Base-by-base conservation (phyloP, 30 jellyfish, hydroid and myxozoan genomes). In the Cassiopea andromeda region DNA sequence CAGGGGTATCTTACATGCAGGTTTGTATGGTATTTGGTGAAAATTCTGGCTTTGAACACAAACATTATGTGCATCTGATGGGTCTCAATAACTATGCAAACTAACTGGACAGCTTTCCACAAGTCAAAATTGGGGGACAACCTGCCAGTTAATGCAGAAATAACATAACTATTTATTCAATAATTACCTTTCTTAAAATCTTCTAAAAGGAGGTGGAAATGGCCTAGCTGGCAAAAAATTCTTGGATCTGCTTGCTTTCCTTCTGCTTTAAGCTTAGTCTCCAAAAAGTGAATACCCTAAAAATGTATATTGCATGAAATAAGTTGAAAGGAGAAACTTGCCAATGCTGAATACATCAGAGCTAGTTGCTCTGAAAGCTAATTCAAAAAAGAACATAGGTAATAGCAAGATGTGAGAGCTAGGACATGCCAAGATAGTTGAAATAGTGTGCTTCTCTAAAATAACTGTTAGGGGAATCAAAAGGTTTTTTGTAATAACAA, bases 171-270 rank as follows among this genome's bases (percentile, higher is more conserved):
- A 54, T 54, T 54, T 54, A 54, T 54, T 54, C 10, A 54, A 6
- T 3, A 3, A 54, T 1, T 54, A 96, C 99, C 99, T 89, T 96
- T 93, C 79, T 84, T 93, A 85, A 88, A 96, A 87, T 96, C 99
- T 85, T 96, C 99, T 72, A 93, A 94, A 58, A 96, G 97, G 87
- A 96, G 86, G 84, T 96, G 99, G 75, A 74, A 92, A 72, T 96
- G 99, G 48, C 99, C 99, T 45, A 96, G 86, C 73, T 89, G 92
- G 85, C 99, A 96, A 67, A 82, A 96, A n/a, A 90, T 80, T 54
- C 92, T 81, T 73, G 99, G 97, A 70, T 96, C 97, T 5, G 97
- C 98, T 64, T 81, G 87, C 66, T 86, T 92, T 38, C 99, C 98
- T 68, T 96, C 99, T 82, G 92, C 72, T 60, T 87, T 92, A 48